Evolutionary conservation across 2,113 vertebrate species (phyloP), one percentile per base, ranked within the genome.

Genomic region (Echinops telfairi): DNA sequence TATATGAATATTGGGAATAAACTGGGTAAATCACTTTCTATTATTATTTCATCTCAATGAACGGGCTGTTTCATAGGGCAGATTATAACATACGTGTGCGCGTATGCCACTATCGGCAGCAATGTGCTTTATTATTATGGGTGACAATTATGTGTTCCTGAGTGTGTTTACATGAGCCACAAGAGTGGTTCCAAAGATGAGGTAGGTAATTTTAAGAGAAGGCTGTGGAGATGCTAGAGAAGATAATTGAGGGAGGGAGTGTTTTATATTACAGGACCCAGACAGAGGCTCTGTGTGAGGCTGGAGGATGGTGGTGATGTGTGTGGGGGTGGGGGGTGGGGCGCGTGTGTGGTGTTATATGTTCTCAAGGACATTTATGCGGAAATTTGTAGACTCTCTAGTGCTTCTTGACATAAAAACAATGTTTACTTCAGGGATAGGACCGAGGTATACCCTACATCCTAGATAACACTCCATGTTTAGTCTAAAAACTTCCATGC

Each of bases 1-100:
- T 96, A 86, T 90, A 94, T 93, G 92, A 96, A 92, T 93, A 75
- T 86, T 33, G 86, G 81, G 83, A 90, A 76, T 93, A 92, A 88
- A 62, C 66, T 33, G 22, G 25, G 14, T 83, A 78, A 77, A 83
- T 83, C 23, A 81, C 90, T 92, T 90, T 75, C 77, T 77, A 81
- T 96, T 90, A 86, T 89, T 95, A 82, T 84, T 82, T 77, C 75
- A 83, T 80, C 66, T 81, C 77, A 94, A 70, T 83, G 84, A 83
- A 71, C 7, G 1, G 25, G 25, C 19, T 84, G 47, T 78, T 95
- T 88, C 40, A 40, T n/a, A 79, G 87, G 86, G 92, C 58, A 76
- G 33, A 77, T 81, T 68, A 57, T 79, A 77, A 33, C 36, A 20
- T 25, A 17, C 2, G 8, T 36, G 19, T 19, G 22, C 80, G 23